A percentile compares a stretch with the other conserved stretches of the same genome.
phyloP scores from a whole-genome alignment of 2,113 vertebrate genomes.

The Saccopteryx bilineata region DNA sequence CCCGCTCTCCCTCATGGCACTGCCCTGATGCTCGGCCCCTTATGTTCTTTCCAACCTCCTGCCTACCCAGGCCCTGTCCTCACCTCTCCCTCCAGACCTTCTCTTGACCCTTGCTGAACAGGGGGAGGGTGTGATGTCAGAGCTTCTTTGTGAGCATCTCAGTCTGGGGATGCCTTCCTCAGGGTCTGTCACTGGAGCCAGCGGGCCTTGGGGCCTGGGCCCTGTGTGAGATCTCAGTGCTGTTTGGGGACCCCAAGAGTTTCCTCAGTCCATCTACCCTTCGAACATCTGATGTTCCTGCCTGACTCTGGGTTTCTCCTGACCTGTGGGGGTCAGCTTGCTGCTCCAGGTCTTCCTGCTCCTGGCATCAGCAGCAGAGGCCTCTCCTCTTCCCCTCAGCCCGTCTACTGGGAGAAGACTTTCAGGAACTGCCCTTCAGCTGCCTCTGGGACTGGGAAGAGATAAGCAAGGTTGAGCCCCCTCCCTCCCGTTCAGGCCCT shows the following conservation, averaged over 20 bases:
- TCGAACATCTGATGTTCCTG: neutral
- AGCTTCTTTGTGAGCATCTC: constrained; percentile 40
- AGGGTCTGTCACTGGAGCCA: constrained; percentile 59
- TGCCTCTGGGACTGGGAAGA: neutral
- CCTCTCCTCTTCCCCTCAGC: neutral
- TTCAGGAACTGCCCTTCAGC: neutral
- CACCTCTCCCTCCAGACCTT: neutral
- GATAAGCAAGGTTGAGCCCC: constrained; percentile 16
- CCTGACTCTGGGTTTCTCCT: neutral
- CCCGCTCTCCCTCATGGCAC: accelerated
- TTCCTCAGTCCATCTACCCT: neutral
- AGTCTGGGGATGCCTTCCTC: neutral
- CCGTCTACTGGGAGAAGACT: neutral
- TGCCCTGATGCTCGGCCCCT: accelerated
- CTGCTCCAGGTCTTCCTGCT: constrained; percentile 22
- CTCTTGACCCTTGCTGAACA: neutral
- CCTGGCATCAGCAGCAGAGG: neutral
- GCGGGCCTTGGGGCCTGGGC: neutral
- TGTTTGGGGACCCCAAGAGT: neutral
- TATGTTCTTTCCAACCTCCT: neutral
- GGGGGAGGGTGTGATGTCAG: neutral
- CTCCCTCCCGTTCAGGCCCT: neutral
- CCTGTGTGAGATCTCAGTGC: constrained; percentile 49
- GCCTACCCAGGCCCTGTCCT: neutral
- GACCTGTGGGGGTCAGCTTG: neutral